phyloP scores from a whole-genome alignment of 2,113 vertebrate species.

The Halcyon malimbica region DNA sequence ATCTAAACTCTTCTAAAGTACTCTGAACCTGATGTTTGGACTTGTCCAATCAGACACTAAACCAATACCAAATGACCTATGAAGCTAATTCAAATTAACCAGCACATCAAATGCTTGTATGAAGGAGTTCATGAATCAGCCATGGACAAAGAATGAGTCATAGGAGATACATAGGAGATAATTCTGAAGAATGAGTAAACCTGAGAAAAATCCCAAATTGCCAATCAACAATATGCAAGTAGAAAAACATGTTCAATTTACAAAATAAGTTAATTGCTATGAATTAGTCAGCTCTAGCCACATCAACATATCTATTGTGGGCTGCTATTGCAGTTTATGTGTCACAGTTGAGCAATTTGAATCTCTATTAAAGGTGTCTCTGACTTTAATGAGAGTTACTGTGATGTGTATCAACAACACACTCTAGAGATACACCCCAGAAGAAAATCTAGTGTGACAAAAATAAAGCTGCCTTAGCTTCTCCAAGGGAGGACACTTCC shows the following conservation, averaged over 20 bases:
- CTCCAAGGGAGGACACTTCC: not conserved
- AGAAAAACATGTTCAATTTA: conserved; percentile 50
- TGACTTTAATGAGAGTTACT: conserved; percentile 8
- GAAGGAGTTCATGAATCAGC: conserved; percentile 33
- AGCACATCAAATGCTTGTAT: not conserved
- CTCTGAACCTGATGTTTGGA: not conserved
- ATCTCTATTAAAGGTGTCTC: conserved; percentile 18
- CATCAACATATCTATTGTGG: conserved; percentile 14
- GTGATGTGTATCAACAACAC: not conserved
- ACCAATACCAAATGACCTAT: not conserved
- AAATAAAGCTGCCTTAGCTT: not conserved
- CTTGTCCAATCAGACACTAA: not conserved
- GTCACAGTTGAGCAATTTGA: not conserved
- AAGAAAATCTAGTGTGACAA: not conserved
- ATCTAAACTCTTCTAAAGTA: not conserved
- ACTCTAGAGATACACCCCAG: not conserved
- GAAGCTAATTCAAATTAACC: not conserved
- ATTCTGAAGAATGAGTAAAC: conserved; percentile 51
- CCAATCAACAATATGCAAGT: conserved; percentile 37
- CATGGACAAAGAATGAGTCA: conserved; percentile 54
- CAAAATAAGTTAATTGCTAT: conserved; percentile 41
- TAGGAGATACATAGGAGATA: not conserved
- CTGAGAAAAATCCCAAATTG: conserved; percentile 43
- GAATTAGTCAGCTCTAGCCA: conserved; percentile 51
- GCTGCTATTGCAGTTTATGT: not conserved